phyloP scores from a whole-genome alignment of 2,888 invertebrate genomes.

The Sympetrum striolatum region DNA sequence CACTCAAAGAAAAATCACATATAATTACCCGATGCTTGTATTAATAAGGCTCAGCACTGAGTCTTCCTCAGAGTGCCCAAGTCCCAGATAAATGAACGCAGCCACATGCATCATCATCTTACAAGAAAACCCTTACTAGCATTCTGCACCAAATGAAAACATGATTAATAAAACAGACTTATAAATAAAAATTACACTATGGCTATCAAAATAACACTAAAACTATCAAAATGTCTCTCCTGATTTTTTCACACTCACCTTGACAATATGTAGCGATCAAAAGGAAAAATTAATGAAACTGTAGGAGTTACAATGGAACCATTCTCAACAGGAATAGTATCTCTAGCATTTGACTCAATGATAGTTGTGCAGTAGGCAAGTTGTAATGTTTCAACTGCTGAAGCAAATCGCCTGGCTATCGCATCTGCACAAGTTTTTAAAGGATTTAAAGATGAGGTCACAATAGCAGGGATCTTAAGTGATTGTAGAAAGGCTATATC shows the following conservation, averaged over 20 bases:
- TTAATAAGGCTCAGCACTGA: too few relatives aligned
- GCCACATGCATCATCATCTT: too few relatives aligned
- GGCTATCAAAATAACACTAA: too few relatives aligned
- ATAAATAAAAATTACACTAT: too few relatives aligned
- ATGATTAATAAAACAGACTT: too few relatives aligned
- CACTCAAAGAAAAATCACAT: too few relatives aligned
- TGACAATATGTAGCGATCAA: constrained; percentile 84
- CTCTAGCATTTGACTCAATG: constrained; percentile 81
- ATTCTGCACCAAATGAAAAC: too few relatives aligned
- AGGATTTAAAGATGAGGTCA: constrained; percentile 88
- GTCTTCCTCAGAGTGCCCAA: too few relatives aligned
- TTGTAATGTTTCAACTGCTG: constrained; percentile 82
- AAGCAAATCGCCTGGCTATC: constrained; percentile 81
- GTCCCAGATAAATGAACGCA: too few relatives aligned
- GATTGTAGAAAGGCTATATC: constrained; percentile 80
- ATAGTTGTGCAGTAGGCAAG: constrained; percentile 91
- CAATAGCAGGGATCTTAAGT: constrained; percentile 83
- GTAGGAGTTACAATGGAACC: constrained; percentile 48
- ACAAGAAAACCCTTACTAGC: too few relatives aligned
- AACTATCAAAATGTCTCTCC: too few relatives aligned
- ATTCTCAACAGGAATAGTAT: constrained; percentile 65
- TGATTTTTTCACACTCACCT: constrained; percentile 59
- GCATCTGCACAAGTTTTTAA: constrained; percentile 79
- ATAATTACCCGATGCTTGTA: too few relatives aligned
- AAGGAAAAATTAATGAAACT: constrained; percentile 81